Percentiles rank a stretch among this genome's conserved stretches.
Conservation (phyloP, 2,113 vertebrate species). For the Emydocephalus ijimae region DNA sequence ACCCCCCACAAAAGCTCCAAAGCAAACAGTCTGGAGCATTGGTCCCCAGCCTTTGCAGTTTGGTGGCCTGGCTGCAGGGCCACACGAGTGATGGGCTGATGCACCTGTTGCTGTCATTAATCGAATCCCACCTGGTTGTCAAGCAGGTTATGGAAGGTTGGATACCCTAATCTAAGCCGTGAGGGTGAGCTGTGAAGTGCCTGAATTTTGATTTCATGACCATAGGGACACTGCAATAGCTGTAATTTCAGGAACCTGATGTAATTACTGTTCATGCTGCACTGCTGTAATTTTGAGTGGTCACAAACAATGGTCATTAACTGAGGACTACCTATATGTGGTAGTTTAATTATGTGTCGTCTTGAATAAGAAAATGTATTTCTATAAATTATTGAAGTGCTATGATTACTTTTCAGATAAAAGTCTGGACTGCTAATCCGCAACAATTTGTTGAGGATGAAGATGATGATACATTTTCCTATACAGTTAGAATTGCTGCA, state of each 20-base stretch:
- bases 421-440: constrained; percentile 95
- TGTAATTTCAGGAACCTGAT: neutral
- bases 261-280: neutral
- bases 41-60: no score
- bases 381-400: neutral
- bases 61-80: no score
- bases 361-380: neutral
- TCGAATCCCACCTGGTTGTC: neutral
- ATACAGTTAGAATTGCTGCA: constrained; percentile 95
- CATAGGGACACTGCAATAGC: neutral
- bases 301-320: neutral
- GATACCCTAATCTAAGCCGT: neutral
- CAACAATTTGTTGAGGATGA: constrained; percentile 98
- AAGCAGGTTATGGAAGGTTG: neutral
- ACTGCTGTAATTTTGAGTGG: neutral
- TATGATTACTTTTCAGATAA: constrained; percentile 74
- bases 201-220: neutral
- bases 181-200: neutral
- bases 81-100: no score
- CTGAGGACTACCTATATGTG: neutral
- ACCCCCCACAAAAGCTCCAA: neutral
- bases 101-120: neutral
- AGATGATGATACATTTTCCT: constrained; percentile 97
- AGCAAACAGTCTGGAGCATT: neutral
- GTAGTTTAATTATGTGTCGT: neutral